A percentile compares a stretch with the other conserved stretches of the same genome.
Evolutionary conservation across 2,888 invertebrate genomes (phyloP).

Genomic region (Ischnura elegans): DNA sequence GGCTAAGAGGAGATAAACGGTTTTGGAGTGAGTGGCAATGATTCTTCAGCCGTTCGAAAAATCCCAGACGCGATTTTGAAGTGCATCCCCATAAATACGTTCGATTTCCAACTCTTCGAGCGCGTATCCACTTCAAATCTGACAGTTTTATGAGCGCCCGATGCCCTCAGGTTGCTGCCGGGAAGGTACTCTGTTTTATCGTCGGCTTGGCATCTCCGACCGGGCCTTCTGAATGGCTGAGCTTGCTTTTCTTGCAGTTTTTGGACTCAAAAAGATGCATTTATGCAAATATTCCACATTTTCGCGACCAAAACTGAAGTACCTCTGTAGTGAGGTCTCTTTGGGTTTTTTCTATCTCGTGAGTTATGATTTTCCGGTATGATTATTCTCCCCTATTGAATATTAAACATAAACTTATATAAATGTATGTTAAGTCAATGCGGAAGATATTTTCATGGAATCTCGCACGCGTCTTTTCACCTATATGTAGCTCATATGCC

Average conservation of each 20-base stretch:
- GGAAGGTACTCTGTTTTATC: neutral
- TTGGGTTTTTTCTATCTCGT: too few species aligned
- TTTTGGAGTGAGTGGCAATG: too few species aligned
- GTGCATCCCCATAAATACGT: neutral
- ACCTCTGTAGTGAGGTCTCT: too few species aligned
- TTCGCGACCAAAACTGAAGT: neutral
- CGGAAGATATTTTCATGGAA: too few species aligned
- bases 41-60: neutral
- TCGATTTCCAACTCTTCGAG: neutral
- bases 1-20: too few species aligned
- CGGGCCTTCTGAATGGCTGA: neutral
- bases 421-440: too few species aligned
- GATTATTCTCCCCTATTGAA: too few species aligned
- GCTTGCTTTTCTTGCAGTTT: neutral
- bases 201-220: neutral
- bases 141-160: conserved; percentile 7
- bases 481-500: too few species aligned
- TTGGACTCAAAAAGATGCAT: neutral
- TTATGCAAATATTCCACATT: neutral
- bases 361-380: too few species aligned
- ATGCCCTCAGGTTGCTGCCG: neutral
- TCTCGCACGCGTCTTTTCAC: too few species aligned
- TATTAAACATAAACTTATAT: too few species aligned
- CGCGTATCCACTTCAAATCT: neutral
- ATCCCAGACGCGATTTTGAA: neutral